Base-by-base conservation (phyloP, 2,113 vertebrate species). In the Mionectes macconnelli region DNA sequence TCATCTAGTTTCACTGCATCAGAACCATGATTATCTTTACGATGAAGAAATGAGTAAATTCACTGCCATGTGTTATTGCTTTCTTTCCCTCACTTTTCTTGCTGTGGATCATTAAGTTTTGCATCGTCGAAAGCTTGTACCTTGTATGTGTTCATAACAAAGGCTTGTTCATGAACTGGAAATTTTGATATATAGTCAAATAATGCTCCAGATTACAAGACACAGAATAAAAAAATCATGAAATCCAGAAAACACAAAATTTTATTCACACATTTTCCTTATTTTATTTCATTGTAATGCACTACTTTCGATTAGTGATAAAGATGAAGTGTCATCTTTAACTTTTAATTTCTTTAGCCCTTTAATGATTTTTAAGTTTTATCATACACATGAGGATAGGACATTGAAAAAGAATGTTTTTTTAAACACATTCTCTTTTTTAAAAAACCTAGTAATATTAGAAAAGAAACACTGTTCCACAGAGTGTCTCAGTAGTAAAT, bases 271-370 rank as follows among this genome's bases (percentile, higher is more conserved):
- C 3, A 39, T 53, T 96, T 87, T 42, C 44, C 44, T 45, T 35
- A 39, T n/a, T 80, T 83, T 45, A 52, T 91, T 78, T 44, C 68
- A 44, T 7, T 67, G 63, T 4, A 5, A 82, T 60, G 33, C 18
- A 86, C 39, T 83, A 40, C 39, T 86, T 79, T 33, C 31, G 56
- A 90, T 74, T 66, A 92, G 12, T 23, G 83, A 88, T 57, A 62
- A 94, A 73, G 81, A 97, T 42, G 3, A 93, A 86, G 74, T 33
- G 25, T 45, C 37, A 68, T 69, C n/a, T 73, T 96, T 85, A 93
- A 79, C 89, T 85, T 73, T 93, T 91, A 47, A 84, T 95, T 94
- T 83, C 68, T 76, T 83, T 33, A 83, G 67, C 67, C 62, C 72
- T 92, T 90, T 8, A 81, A 87, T 75, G 40, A 62, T 40, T 88